Base-by-base conservation (phyloP, 2,797 vertebrate genomes). In the Decapterus maruadsi region DNA sequence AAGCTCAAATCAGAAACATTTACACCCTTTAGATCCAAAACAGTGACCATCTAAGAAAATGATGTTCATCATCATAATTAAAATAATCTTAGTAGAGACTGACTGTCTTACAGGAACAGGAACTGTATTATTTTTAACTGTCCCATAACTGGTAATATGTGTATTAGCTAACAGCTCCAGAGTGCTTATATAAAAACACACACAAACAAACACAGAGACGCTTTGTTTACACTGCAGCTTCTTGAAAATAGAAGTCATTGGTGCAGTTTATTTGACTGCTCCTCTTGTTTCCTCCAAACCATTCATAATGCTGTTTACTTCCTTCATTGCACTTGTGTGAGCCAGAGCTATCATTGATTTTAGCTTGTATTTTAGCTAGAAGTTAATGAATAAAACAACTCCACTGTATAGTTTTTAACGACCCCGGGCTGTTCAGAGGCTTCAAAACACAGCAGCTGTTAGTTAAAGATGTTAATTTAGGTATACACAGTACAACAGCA, bases 181-280 rank as follows among this genome's bases (percentile, higher is more conserved):
- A 8, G 38, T 8, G 31, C 16, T 6, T 46, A 26, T 16, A 38
- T 6, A 5, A 8, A 63, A 53, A 45, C 8, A n/a, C 14, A 50
- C 4, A 68, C 14, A 20, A 0, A 45, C 31, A 34, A 34, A 34
- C 26, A 19, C 12, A 55, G 16, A 29, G 13, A 56, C 40, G 51
- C 65, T 75, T 59, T 70, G 56, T 80, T 77, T 64, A 48, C 59
- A 67, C 29, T 51, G 38, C 34, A 64, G 45, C 38, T 43, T 1
- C 9, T 17, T 17, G 0, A 17, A 48, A 31, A 34, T 3, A 4
- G 26, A 26, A 26, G 31, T n/a, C 38, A n/a, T 8, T 61, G n/a
- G 7, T 5, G 3, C 6, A 34, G 6, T 43, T 56, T 1, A 40
- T 38, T 14, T 17, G 31, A 13, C 8, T 17, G 12, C 14, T 42